Base-by-base conservation (phyloP, 2,113 vertebrate species). In the Telmatochromis brichardi region DNA sequence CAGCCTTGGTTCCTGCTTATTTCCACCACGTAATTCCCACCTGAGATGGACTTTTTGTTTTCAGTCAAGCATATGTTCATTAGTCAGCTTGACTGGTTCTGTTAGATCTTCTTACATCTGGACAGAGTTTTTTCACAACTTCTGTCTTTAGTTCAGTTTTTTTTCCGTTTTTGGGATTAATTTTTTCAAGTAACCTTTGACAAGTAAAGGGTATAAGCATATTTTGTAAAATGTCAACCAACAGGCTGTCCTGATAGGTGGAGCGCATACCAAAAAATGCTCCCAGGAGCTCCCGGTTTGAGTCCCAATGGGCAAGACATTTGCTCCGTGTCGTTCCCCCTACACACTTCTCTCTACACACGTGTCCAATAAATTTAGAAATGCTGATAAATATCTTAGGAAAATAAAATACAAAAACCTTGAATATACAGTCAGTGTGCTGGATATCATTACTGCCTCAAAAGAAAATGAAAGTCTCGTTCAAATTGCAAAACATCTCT, bases 161-260 rank as follows among this genome's bases (percentile, higher is more conserved):
- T 15, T 45, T 71, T 23, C 7, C 1, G 0, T 26, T 71, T 71
- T 23, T 42, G n/a, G n/a, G n/a, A 26, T 28, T 0, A 1, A 17
- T 47, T 45, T 11, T 73, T 76, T 47, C 23, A 5, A 47, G 68
- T 76, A 47, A 76, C 42, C 9, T 76, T 76, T 28, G 14, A 47
- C 9, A 76, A 31, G 23, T 76, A 76, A 76, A 76, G 40, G 42
- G 71, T 47, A 76, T 76, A 76, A 47, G 71, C 71, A 76, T 76
- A 76, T 76, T 76, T 76, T 76, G 42, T 28, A 50, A 50, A 76
- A 76, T 76, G 42, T 47, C 23, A 76, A 76, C 42, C 71, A 76
- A 47, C 1, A 76, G 15, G 6, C 79, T 28, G 53, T 58, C 37
- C 35, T 58, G 35, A 45, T 42, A 40, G 15, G 4, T 17, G 54